phyloP scores from a whole-genome alignment of 2,797 vertebrate species.

The Chrosomus eos region DNA sequence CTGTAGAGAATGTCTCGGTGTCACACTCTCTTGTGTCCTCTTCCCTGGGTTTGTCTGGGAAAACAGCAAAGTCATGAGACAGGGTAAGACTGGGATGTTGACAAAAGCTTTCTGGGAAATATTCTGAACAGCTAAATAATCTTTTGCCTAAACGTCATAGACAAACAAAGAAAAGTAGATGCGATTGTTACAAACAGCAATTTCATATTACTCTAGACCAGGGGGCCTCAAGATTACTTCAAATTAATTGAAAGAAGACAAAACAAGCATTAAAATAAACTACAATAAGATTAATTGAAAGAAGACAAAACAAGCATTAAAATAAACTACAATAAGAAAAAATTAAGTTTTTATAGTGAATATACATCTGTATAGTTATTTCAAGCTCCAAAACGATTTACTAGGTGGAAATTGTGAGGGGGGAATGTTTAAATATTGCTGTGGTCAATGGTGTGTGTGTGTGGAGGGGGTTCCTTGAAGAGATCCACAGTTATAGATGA shows the following conservation, averaged over 20 bases:
- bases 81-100: not conserved
- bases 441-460: not conserved
- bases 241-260: no score
- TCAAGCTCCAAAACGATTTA: not conserved
- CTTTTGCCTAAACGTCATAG: not conserved
- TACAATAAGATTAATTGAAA: no score
- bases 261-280: not conserved
- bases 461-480: no score
- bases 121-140: conserved; percentile 2
- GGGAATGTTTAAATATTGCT: not conserved
- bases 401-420: not conserved
- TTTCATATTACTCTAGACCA: not conserved
- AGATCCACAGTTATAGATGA: not conserved
- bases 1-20: conserved; percentile 70
- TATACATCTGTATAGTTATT: not conserved
- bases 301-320: no score
- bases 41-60: conserved; percentile 80
- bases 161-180: not conserved
- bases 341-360: not conserved
- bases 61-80: conserved; percentile 17
- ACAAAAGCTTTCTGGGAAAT: not conserved
- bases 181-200: not conserved
- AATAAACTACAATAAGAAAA: not conserved
- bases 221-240: not conserved
- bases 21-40: conserved; percentile 81